Evolutionary conservation across 2,888 invertebrate species (phyloP).

Genomic region (Lepidochrysops patricia): DNA sequence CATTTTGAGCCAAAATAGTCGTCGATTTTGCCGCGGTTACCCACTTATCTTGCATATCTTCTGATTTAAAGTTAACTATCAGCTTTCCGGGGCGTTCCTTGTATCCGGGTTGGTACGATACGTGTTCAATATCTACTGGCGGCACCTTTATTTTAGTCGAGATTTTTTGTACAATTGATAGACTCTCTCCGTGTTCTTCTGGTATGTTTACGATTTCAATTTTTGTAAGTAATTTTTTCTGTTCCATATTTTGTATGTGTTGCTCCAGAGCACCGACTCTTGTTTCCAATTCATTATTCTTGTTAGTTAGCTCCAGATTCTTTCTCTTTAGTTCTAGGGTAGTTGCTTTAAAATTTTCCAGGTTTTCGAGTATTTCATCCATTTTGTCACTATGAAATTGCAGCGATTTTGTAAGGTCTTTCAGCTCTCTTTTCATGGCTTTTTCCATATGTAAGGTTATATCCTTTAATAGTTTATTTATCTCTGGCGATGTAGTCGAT

Average conservation of each 20-base stretch:
- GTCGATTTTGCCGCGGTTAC: neutral
- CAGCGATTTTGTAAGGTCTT: neutral
- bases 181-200: conserved; percentile 3
- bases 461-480: neutral
- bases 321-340: conserved; percentile 13
- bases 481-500: neutral
- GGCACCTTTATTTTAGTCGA: neutral
- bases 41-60: conserved; percentile 7
- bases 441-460: neutral
- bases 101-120: neutral
- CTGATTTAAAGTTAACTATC: neutral
- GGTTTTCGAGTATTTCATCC: neutral
- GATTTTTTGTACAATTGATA: neutral
- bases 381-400: conserved; percentile 8
- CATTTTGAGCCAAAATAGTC: neutral
- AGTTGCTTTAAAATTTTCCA: conserved; percentile 3
- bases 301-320: conserved; percentile 5
- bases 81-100: neutral
- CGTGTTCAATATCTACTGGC: neutral
- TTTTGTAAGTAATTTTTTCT: conserved; percentile 6
- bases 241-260: conserved; percentile 4
- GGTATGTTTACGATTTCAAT: conserved; percentile 13
- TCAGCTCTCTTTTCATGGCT: neutral
- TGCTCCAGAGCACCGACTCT: conserved; percentile 11
- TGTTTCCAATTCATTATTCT: conserved; percentile 15